phyloP scores from a whole-genome alignment of 2,888 invertebrate species.

The Stenchaetothrips biformis region DNA sequence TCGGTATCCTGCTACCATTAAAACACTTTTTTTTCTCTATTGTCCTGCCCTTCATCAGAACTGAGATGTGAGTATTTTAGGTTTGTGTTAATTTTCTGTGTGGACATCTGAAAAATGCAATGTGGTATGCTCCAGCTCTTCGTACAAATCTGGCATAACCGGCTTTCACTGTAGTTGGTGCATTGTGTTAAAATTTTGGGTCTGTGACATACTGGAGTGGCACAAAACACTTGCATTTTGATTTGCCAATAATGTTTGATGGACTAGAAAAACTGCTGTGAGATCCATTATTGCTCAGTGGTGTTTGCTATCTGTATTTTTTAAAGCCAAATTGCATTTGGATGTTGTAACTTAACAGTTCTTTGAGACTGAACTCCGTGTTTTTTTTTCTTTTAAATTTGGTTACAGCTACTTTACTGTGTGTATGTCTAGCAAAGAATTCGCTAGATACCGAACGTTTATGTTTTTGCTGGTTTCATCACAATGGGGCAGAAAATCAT shows the following conservation, averaged over 20 bases:
- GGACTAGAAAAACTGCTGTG: no score
- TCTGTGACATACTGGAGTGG: neutral
- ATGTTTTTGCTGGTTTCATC: no score
- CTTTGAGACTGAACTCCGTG: neutral
- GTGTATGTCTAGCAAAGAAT: no score
- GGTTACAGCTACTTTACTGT: neutral
- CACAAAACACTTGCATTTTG: constrained; percentile 5
- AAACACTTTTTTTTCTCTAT: constrained; percentile 17
- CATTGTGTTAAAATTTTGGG: neutral
- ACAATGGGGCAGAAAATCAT: no score
- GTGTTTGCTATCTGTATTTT: no score
- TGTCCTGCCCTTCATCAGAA: constrained; percentile 18
- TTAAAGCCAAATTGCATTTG: neutral
- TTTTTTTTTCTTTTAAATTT: neutral
- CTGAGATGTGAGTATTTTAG: constrained; percentile 18
- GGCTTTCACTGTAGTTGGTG: constrained; percentile 1
- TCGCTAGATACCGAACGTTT: no score
- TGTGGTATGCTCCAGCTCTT: constrained; percentile 3
- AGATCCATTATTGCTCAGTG: no score
- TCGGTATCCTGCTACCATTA: constrained; percentile 14
- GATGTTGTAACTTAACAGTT: neutral
- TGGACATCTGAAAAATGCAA: neutral
- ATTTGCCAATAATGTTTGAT: neutral
- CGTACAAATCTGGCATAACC: neutral
- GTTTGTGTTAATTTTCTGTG: constrained; percentile 20